Conservation (phyloP, 2,888 invertebrate genomes). For the Hydriomena furcata region DNA sequence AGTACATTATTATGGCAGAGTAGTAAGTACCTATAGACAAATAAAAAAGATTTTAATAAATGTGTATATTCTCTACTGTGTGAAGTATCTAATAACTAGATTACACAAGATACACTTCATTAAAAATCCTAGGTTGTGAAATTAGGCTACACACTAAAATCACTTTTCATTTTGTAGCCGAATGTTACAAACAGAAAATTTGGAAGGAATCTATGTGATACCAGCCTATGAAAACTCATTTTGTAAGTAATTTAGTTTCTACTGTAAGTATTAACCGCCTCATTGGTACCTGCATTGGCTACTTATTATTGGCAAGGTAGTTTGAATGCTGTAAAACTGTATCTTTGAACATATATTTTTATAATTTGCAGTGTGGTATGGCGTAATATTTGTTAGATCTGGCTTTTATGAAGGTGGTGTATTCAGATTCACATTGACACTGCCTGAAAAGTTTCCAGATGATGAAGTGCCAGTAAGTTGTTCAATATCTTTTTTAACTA, state of each 20-base stretch:
- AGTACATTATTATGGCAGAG: constrained; percentile 95
- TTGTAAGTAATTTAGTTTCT: constrained; percentile 80
- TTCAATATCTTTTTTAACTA: neutral
- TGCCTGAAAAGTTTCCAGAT: constrained; percentile 95
- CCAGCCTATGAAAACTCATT: constrained; percentile 93
- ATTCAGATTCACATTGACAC: constrained; percentile 93
- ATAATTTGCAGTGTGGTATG: constrained; percentile 92
- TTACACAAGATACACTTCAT: too few species aligned
- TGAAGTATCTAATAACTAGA: too few species aligned
- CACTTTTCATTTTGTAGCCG: constrained; percentile 84
- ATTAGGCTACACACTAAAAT: too few species aligned
- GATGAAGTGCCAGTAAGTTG: constrained; percentile 92
- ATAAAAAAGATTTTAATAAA: neutral
- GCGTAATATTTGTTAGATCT: constrained; percentile 94
- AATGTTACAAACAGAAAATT: constrained; percentile 92
- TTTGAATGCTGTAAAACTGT: neutral
- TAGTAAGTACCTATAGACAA: constrained; percentile 95
- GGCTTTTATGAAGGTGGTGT: constrained; percentile 95
- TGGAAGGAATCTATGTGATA: constrained; percentile 95
- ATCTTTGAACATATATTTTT: neutral
- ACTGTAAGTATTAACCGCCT: too few species aligned
- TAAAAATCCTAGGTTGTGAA: too few species aligned
- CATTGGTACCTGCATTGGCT: too few species aligned
- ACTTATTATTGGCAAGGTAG: too few species aligned
- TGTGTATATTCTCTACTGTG: too few species aligned